Percentiles rank a stretch among this genome's conserved stretches.
Evolutionary conservation across 2,797 vertebrate genomes (phyloP).

Genomic region (Sebastes itinus): DNA sequence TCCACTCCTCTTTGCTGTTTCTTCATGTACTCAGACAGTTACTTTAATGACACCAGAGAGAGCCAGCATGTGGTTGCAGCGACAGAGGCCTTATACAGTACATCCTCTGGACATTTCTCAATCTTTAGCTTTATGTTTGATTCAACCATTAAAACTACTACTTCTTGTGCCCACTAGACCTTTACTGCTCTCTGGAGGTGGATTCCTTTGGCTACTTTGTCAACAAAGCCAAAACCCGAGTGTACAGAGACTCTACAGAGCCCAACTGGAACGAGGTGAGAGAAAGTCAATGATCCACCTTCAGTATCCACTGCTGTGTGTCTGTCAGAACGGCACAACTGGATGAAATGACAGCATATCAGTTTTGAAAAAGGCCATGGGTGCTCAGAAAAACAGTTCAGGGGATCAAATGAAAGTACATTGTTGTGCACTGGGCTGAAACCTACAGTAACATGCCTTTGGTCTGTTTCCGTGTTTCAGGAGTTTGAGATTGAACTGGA

Average conservation of each 20-base stretch:
- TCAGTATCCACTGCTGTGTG: background rate
- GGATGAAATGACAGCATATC: background rate
- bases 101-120: background rate
- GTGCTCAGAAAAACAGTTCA: background rate
- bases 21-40: background rate
- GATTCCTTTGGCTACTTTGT: constrained; percentile 96
- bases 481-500: constrained; percentile 98
- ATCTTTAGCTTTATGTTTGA: constrained; percentile 6
- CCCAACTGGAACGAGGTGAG: constrained; percentile 96
- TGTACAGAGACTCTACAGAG: constrained; percentile 91
- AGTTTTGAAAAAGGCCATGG: background rate
- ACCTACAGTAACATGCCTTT: background rate
- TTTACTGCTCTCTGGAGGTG: constrained; percentile 95
- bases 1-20: background rate
- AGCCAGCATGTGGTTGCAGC: background rate
- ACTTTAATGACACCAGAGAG: background rate
- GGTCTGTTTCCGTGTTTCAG: constrained; percentile 65
- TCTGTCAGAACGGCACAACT: background rate
- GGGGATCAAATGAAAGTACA: background rate
- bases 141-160: background rate
- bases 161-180: constrained; percentile 77
- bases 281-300: background rate
- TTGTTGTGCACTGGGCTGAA: background rate
- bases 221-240: constrained; percentile 95
- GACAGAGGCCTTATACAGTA: background rate